A percentile compares a stretch with the other conserved stretches of the same genome.
phyloP scores from a whole-genome alignment of 2,113 vertebrate genomes.

The Callaeas wilsoni region DNA sequence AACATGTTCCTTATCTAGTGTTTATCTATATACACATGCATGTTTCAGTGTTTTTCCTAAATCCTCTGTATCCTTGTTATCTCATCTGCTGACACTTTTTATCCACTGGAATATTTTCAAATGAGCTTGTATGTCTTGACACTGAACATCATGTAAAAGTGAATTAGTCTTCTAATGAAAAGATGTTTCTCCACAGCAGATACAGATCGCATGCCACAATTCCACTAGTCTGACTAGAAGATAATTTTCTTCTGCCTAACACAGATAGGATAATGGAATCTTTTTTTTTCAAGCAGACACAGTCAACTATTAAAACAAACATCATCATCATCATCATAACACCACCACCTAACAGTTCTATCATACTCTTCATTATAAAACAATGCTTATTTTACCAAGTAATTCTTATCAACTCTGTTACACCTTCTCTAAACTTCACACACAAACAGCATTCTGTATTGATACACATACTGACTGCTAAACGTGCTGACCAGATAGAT shows the following conservation, averaged over 20 bases:
- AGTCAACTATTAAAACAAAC: neutral
- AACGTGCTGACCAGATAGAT: neutral
- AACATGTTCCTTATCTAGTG: neutral
- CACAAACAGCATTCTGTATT: neutral
- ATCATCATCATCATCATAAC: neutral
- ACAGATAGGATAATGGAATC: neutral
- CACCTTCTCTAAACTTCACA: neutral
- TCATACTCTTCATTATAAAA: neutral
- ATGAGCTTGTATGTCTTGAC: neutral
- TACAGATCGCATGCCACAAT: fast-evolving
- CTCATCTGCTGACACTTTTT: neutral
- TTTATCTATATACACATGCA: fast-evolving
- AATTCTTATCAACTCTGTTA: neutral
- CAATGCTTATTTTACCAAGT: neutral
- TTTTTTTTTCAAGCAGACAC: neutral
- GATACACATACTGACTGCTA: neutral
- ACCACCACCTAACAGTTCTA: neutral
- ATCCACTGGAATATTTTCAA: neutral
- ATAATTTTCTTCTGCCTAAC: neutral
- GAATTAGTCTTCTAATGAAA: neutral
- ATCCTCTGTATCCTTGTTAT: neutral
- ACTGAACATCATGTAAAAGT: neutral
- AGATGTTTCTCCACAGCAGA: neutral
- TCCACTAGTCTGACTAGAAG: neutral
- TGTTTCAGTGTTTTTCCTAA: neutral